Evolutionary conservation across 2,797 vertebrate genomes (phyloP), one percentile per base, ranked within the genome.

Genomic region (Austrolebias charrua): DNA sequence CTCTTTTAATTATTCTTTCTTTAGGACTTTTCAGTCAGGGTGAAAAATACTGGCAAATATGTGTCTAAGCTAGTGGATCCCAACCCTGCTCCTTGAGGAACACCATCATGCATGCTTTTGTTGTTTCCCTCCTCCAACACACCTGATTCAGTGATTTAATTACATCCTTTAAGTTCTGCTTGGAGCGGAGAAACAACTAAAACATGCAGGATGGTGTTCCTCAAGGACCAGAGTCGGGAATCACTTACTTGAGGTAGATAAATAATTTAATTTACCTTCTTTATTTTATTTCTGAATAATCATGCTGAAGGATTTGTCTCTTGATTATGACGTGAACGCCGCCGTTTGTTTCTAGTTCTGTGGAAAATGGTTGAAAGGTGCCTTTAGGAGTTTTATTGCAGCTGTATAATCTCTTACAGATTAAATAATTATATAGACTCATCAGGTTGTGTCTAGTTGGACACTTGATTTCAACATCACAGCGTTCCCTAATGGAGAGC

Each of bases 381-480:
- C 80, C 82, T 86, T 86, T 78, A 72, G 58, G 69, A 76, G 66
- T 73, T 85, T 79, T 38, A 64, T 61, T 76, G 55, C 61, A 67
- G 63, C 57, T 62, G 50, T 57, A 20, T 56, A 56, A 16, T 62
- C 44, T n/a, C 7, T 65, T 59, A 15, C 28, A 55, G 11, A 62
- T 18, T 62, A 58, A 35, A 66, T 20, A 19, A 16, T 43, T 12
- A 66, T 19, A 74, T 58, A 24, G 71, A 63, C 16, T 6, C 4
- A 53, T 47, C 55, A 69, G 18, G 18, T 12, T 33, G 54, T 64
- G 24, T 74, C 16, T 35, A 40, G 15, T 15, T 66, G 49, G 24
- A 75, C 55, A 52, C 9, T 48, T 28, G 8, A 43, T 28, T 48
- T 64, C 12, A 46, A 57, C 20, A 46, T 13, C 4, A 40, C 18